Conservation (phyloP, 1,140 invertebrate genomes). For the Oreohelix idahoensis region DNA sequence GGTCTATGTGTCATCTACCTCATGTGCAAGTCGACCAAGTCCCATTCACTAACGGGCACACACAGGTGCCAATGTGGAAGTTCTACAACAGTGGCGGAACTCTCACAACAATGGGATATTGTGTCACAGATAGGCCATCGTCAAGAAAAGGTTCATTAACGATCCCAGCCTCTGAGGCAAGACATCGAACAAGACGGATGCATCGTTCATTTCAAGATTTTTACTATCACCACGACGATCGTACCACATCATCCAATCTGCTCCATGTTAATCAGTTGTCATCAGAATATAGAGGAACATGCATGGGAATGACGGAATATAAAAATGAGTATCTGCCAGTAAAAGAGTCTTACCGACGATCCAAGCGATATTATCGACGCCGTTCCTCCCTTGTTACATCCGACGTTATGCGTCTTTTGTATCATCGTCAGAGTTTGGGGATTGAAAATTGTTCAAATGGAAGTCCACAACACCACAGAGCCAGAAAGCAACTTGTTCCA, state of each 20-base stretch:
- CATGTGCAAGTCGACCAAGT: conserved; percentile 27
- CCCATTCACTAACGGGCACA: neutral
- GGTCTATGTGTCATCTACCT: conserved; percentile 43
- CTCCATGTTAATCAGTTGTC: conserved; percentile 29
- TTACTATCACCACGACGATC: conserved; percentile 12
- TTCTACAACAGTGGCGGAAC: neutral
- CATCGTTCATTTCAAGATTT: conserved; percentile 37
- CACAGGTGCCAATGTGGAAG: neutral
- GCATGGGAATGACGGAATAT: conserved; percentile 42
- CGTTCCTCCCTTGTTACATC: conserved; percentile 59
- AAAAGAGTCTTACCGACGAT: conserved; percentile 44
- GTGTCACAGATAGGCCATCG: conserved; percentile 35
- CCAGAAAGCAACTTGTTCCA: conserved; percentile 29
- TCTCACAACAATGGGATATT: neutral
- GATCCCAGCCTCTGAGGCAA: conserved; percentile 2
- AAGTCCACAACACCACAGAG: conserved; percentile 23
- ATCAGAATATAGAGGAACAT: conserved; percentile 27
- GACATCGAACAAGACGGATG: conserved; percentile 8
- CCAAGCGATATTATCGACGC: conserved; percentile 57
- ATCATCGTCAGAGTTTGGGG: neutral
- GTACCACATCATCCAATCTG: neutral
- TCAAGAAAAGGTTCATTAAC: conserved; percentile 39
- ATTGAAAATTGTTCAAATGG: neutral
- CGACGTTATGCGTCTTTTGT: conserved; percentile 14
- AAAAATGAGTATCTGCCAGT: conserved; percentile 48